phyloP scores from a whole-genome alignment of 92 coral and sea anemone genomes.

The Palythoa heliodiscus region DNA sequence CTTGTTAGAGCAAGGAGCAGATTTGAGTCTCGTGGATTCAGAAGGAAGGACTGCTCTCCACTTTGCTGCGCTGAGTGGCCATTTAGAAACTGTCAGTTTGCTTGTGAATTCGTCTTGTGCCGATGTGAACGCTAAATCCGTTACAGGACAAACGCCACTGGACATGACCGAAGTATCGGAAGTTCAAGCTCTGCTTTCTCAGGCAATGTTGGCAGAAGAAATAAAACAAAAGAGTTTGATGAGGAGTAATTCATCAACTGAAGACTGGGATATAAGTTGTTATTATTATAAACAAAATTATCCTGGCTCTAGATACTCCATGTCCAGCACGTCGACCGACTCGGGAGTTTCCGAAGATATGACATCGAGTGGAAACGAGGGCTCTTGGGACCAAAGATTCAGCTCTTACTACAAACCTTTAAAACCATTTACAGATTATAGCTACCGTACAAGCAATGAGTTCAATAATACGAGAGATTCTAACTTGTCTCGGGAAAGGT shows the following conservation, averaged over 20 bases:
- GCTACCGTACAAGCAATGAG: neutral
- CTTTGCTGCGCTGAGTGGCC: conserved; percentile 84
- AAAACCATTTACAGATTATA: conserved; percentile 5
- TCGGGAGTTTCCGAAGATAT: conserved; percentile 95
- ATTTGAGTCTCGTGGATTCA: conserved; percentile 74
- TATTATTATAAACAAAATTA: conserved; percentile 66
- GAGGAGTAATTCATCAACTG: conserved; percentile 31
- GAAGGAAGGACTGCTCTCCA: conserved; percentile 89
- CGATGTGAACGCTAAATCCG: conserved; percentile 84
- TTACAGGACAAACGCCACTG: conserved; percentile 73
- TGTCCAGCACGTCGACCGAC: conserved; percentile 93
- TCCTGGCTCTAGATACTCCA: conserved; percentile 87
- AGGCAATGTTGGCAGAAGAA: conserved; percentile 83
- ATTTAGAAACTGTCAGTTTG: conserved; percentile 78
- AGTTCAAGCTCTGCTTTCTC: conserved; percentile 77
- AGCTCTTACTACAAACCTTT: conserved; percentile 7
- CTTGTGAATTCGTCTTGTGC: conserved; percentile 92
- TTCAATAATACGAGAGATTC: neutral
- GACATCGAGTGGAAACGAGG: conserved; percentile 49
- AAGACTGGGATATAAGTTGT: conserved; percentile 65
- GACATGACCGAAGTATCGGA: conserved; percentile 82
- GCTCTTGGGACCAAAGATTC: conserved; percentile 49
- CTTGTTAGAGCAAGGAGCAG: conserved; percentile 92
- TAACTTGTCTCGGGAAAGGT: conserved; percentile 9
- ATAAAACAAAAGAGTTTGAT: conserved; percentile 69